phyloP scores from a whole-genome alignment of 2,888 invertebrate genomes.

The Lypha dubia region DNA sequence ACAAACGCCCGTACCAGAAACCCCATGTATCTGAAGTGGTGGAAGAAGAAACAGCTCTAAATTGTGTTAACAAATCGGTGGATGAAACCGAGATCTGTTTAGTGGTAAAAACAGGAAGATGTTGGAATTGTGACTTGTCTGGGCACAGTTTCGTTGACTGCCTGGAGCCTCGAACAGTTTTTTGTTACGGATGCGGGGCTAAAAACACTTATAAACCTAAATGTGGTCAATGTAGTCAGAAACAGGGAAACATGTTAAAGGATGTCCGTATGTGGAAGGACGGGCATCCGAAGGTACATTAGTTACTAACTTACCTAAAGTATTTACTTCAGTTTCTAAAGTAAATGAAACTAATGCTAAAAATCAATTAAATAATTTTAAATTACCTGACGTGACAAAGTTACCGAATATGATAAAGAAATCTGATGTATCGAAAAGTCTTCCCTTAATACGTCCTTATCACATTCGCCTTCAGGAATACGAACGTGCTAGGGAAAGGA shows the following conservation, averaged over 20 bases:
- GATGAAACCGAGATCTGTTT: too few relatives aligned
- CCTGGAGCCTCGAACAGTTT: too few relatives aligned
- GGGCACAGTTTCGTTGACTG: too few relatives aligned
- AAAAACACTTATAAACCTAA: neutral
- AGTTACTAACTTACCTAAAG: neutral
- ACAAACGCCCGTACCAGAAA: too few relatives aligned
- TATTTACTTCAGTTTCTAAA: neutral
- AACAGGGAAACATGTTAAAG: too few relatives aligned
- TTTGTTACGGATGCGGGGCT: neutral
- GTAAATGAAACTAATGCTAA: neutral
- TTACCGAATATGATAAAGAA: neutral
- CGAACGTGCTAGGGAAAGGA: neutral
- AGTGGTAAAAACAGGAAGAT: too few relatives aligned
- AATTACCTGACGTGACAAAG: neutral
- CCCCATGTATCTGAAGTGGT: too few relatives aligned
- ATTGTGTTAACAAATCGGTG: neutral
- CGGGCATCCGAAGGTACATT: slow-evolving; percentile 11
- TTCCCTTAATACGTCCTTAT: neutral
- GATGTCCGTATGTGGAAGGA: neutral
- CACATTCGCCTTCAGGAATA: neutral
- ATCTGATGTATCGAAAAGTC: neutral
- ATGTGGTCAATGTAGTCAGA: neutral
- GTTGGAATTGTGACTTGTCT: too few relatives aligned
- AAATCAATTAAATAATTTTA: neutral
- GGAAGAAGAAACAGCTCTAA: too few relatives aligned